phyloP scores from a whole-genome alignment of 2,888 invertebrate species.

The Lomographa bimaculata region DNA sequence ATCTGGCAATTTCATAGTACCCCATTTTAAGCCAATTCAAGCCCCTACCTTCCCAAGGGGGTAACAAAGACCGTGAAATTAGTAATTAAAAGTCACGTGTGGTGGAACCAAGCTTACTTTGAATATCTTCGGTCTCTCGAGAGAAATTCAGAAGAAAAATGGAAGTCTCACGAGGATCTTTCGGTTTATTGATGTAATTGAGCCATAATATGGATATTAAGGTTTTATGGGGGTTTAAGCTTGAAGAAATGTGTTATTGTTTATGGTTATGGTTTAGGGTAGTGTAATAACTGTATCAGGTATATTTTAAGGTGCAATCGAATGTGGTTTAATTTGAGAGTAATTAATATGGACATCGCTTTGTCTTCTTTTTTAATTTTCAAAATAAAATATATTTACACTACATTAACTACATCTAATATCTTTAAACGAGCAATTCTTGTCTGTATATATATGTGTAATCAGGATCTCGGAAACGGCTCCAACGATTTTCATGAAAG shows the following conservation, averaged over 20 bases:
- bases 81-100: conserved; percentile 76
- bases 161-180: conserved; percentile 6
- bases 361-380: too few relatives aligned
- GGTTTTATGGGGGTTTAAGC: conserved; percentile 15
- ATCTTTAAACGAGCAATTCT: too few relatives aligned
- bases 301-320: too few relatives aligned
- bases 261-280: too few relatives aligned
- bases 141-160: conserved; percentile 30
- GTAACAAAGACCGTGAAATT: conserved; percentile 73
- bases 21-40: conserved; percentile 45
- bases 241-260: background rate
- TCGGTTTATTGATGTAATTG: conserved; percentile 16
- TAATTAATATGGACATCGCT: too few relatives aligned
- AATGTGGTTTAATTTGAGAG: too few relatives aligned
- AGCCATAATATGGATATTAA: conserved; percentile 13
- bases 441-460: too few relatives aligned
- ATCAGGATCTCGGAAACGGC: too few relatives aligned
- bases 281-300: too few relatives aligned
- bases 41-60: conserved; percentile 51
- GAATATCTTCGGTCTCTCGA: conserved; percentile 44
- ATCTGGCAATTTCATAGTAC: conserved; percentile 25
- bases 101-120: conserved; percentile 45
- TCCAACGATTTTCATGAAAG: too few relatives aligned
- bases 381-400: too few relatives aligned
- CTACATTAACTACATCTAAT: too few relatives aligned